These are phyloP conservation scores for Drosophila persimilis DNA, from an alignment of 1,140 invertebrate genomes.

Conservation along the genomic window DNA sequence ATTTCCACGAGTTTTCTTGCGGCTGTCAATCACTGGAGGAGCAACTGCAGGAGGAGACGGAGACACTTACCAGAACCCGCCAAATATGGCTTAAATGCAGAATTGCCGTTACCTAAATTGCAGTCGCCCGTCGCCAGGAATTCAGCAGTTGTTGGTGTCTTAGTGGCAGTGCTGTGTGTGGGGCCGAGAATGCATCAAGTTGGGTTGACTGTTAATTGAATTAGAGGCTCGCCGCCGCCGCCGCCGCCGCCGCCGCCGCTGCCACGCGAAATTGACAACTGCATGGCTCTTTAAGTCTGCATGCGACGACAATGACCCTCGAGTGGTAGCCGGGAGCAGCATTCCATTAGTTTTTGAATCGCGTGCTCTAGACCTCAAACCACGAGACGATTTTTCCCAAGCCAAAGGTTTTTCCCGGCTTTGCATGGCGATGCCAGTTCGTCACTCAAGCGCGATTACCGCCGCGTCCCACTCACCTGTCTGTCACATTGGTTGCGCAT, in stretches of 20 bases:
- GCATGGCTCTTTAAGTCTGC: slow-evolving; percentile 21
- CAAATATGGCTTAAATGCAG: slow-evolving; percentile 73
- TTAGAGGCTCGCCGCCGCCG: slow-evolving; percentile 24
- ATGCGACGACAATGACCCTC: slow-evolving; percentile 52
- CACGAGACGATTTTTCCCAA: slow-evolving; percentile 42
- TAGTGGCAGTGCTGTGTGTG: slow-evolving; percentile 31
- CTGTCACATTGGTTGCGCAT: slow-evolving; percentile 64
- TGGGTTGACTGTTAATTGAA: slow-evolving; percentile 39
- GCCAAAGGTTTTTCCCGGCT: slow-evolving; percentile 64
- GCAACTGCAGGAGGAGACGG: slow-evolving; percentile 14
- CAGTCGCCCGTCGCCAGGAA: slow-evolving; percentile 8
- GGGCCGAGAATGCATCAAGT: slow-evolving; percentile 25
- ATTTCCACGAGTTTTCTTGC: slow-evolving; percentile 44
- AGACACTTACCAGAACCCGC: slow-evolving; percentile 58
- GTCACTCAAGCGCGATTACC: slow-evolving; percentile 14
- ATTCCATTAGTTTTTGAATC: slow-evolving; percentile 51
- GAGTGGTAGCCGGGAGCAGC: slow-evolving; percentile 13
- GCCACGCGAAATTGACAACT: too few species aligned
- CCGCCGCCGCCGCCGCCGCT: too few species aligned
- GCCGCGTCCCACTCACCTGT: slow-evolving; percentile 31
- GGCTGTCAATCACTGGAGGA: slow-evolving; percentile 59
- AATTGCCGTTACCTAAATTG: slow-evolving; percentile 70
- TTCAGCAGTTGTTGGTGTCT: slow-evolving; percentile 18
- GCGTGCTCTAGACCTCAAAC: slow-evolving; percentile 41
- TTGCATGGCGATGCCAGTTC: slow-evolving; percentile 14